A percentile compares a stretch with the other conserved stretches of the same genome.
phyloP scores from a whole-genome alignment of 2,113 vertebrate genomes.

The Todiramphus saurophagus region DNA sequence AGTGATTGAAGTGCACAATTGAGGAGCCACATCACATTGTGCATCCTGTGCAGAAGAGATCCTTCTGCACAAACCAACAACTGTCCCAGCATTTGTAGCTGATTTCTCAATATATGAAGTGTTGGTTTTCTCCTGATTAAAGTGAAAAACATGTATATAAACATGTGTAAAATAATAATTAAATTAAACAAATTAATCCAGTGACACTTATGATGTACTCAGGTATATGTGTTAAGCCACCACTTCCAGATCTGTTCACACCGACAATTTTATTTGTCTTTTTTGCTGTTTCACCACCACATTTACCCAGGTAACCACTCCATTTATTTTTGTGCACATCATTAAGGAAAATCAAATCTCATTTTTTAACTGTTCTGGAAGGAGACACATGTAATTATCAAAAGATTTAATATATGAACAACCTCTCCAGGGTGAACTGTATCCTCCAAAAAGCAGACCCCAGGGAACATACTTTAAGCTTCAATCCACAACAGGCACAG shows the following conservation, averaged over 20 bases:
- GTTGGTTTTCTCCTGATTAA: background rate
- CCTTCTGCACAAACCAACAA: background rate
- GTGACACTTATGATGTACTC: background rate
- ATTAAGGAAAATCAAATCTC: slow-evolving; percentile 17
- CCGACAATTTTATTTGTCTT: background rate
- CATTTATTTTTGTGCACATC: background rate
- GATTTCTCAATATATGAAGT: background rate
- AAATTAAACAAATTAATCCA: background rate
- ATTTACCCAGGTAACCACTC: background rate
- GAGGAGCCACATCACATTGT: background rate
- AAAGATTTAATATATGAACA: background rate
- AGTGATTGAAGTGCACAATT: background rate
- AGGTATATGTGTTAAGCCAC: background rate
- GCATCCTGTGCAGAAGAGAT: background rate
- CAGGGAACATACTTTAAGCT: background rate
- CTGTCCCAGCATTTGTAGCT: background rate
- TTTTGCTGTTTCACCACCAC: background rate
- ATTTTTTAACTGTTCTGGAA: background rate
- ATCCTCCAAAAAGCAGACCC: background rate
- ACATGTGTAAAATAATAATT: background rate
- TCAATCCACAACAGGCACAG: background rate
- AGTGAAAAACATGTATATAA: background rate
- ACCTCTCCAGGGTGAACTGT: background rate
- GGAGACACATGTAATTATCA: background rate
- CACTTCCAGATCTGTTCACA: background rate